These are phyloP conservation scores for Diplolepis rosae DNA, from an alignment of 2,888 invertebrate genomes.

Conservation along the genomic window DNA sequence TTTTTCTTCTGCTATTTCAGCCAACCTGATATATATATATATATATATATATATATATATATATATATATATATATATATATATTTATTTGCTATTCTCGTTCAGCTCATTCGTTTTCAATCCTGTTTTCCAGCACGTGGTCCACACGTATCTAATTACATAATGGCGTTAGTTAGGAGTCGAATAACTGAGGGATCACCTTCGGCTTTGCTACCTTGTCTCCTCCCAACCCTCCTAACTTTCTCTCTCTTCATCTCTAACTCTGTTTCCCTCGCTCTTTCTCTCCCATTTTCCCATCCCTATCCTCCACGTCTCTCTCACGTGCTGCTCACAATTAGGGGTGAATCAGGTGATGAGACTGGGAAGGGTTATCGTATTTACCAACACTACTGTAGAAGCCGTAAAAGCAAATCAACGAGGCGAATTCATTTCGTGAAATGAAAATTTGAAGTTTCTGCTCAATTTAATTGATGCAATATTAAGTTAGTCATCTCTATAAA, in stretches of 20 bases:
- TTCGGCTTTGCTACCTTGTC: slow-evolving; percentile 1
- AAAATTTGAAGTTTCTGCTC: slow-evolving; percentile 27
- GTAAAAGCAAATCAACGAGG: slow-evolving; percentile 29
- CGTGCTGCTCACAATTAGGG: slow-evolving; percentile 18
- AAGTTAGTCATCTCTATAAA: too few relatives aligned
- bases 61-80: slow-evolving; percentile 2
- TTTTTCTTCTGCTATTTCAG: neutral
- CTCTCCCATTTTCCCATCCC: slow-evolving; percentile 22
- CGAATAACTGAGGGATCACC: slow-evolving; percentile 46
- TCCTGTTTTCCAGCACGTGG: neutral
- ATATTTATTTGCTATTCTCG: slow-evolving; percentile 9
- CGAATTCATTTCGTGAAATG: slow-evolving; percentile 30
- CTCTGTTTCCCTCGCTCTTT: neutral
- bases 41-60: slow-evolving; percentile 10
- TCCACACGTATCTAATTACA: slow-evolving; percentile 57
- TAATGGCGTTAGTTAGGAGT: slow-evolving; percentile 61
- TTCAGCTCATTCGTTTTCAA: slow-evolving; percentile 5
- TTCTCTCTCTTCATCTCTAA: neutral
- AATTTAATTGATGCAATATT: slow-evolving; percentile 27
- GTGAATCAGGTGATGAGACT: slow-evolving; percentile 26
- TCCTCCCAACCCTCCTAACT: slow-evolving; percentile 29
- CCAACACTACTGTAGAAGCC: slow-evolving; percentile 16
- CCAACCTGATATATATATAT: slow-evolving; percentile 9
- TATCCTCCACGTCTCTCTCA: slow-evolving; percentile 1
- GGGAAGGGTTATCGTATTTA: slow-evolving; percentile 27